Evolutionary conservation across 2,113 vertebrate species (phyloP), one percentile per base, ranked within the genome.

Genomic region (Platysteira castanea): DNA sequence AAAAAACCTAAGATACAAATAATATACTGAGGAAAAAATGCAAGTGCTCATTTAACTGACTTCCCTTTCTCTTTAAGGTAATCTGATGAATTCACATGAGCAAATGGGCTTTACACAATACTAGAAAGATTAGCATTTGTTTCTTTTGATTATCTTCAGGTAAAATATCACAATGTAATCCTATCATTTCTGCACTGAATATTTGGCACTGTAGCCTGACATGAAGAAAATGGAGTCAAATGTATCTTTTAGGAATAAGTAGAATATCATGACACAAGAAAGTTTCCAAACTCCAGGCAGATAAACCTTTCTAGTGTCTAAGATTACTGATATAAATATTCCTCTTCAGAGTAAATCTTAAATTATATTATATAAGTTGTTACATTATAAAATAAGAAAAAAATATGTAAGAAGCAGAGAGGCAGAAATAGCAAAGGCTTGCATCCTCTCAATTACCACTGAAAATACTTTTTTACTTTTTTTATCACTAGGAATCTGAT

Each of bases 101-200:
- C 56, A 94, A 97, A 92, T 68, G 30, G n/a, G 37, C 79, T 95
- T 95, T 88, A 87, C 30, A 87, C 93, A 96, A 73, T 73, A 84
- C 82, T 87, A 92, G 87, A 68, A 89, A 95, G 87, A 96, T 97
- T 96, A 97, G 59, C 95, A 93, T 89, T 93, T 91, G 68, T 96
- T 95, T 91, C 89, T 84, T 87, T 91, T 88, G 54, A 96, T 96
- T 97, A 92, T 49, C 67, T 80, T 93, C 83, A 84, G 81, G 83
- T 93, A 96, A 97, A 98, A 95, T 88, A 95, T 90, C 86, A 94
- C 59, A 89, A 76, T 77, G 61, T 96, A 97, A 97, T 95, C 92
- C 92, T 81, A 35, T 95, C 79, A 96, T 74, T 97, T 97, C 74
- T 96, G 73, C 79, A 96, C 81, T 56, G 93, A 89, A 74, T 91